Evolutionary conservation across 1,140 invertebrate species (phyloP).

Genomic region (Dendroctonus ponderosae): DNA sequence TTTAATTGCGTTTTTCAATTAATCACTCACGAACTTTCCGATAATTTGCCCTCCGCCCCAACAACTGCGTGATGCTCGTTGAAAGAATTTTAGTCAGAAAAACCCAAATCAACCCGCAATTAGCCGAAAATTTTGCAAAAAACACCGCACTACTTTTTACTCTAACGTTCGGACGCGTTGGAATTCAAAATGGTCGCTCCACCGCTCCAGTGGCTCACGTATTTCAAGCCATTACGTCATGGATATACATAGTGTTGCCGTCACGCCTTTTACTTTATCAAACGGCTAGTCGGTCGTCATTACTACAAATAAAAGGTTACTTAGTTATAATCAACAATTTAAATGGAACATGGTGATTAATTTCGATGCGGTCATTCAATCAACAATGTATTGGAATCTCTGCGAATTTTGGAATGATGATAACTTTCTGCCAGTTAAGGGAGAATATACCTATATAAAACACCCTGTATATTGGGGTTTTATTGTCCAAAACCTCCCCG

Average conservation of each 20-base stretch:
- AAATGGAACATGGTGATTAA: too few species aligned
- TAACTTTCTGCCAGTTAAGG: too few species aligned
- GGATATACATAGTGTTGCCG: conserved; percentile 7
- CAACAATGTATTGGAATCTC: too few species aligned
- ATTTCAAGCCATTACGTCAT: conserved; percentile 25
- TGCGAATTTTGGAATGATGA: too few species aligned
- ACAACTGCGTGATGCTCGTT: not conserved
- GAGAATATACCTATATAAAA: too few species aligned
- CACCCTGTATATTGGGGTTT: too few species aligned
- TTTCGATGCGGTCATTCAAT: too few species aligned
- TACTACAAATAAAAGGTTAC: too few species aligned
- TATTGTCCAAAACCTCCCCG: too few species aligned
- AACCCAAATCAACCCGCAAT: not conserved
- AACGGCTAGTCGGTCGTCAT: too few species aligned
- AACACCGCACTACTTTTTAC: conserved; percentile 18
- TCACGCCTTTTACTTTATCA: too few species aligned
- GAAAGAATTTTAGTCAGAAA: not conserved
- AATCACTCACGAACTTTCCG: not conserved
- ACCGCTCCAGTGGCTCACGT: not conserved
- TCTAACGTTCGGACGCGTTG: conserved; percentile 1
- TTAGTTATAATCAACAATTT: too few species aligned
- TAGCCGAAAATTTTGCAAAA: not conserved
- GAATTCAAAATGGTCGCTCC: conserved; percentile 18
- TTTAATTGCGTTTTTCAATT: not conserved
- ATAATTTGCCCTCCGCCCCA: not conserved